Evolutionary conservation across 2,888 invertebrate genomes (phyloP), one percentile per base, ranked within the genome.

Genomic region (Nomada lathburiana): DNA sequence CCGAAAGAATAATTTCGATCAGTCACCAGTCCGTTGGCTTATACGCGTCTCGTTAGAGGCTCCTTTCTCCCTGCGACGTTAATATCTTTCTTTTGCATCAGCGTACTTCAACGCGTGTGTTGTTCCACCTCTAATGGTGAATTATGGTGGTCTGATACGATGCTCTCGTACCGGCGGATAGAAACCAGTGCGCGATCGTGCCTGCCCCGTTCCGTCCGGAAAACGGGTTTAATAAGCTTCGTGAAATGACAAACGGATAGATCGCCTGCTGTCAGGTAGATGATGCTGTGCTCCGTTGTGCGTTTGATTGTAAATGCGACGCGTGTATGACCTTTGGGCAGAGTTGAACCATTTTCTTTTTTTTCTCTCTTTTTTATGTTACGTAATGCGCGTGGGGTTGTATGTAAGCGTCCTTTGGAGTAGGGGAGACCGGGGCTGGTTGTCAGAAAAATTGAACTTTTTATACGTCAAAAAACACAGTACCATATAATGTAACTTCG

Each of bases 1-100:
- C 36, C 63, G 65, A 76, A 68, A 72, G 83, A 86, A 87, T 84
- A 86, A 88, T 88, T 86, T 78, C 75, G 76, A 83, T 82, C 76
- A 74, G 63, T 72, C 78, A 70, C 62, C 75, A 59, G 71, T 65
- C 79, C 65, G 63, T 52, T 71, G 82, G 26, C 73, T 80, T 75
- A 57, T 71, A 74, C 85, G 84, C 73, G 75, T 78, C 76, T 78
- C 84, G 84, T 80, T 80, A 86, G 67, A 67, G 53, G 42, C 59
- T 53, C 70, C 59, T 60, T 44, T 63, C 42, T 20, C 55, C 69
- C 67, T 50, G 26, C 55, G 29, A 67, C 70, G 74, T 82, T 82
- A 82, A 82, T 82, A 80, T 80, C 81, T 68, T 52, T 23, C 62
- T 72, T 79, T 68, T 63, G 71, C 80, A 72, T 68, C 80, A 23